These are phyloP conservation scores for Stichodactyla helianthus DNA, from an alignment of 64 coral and sea anemone species.

Conservation along the genomic window DNA sequence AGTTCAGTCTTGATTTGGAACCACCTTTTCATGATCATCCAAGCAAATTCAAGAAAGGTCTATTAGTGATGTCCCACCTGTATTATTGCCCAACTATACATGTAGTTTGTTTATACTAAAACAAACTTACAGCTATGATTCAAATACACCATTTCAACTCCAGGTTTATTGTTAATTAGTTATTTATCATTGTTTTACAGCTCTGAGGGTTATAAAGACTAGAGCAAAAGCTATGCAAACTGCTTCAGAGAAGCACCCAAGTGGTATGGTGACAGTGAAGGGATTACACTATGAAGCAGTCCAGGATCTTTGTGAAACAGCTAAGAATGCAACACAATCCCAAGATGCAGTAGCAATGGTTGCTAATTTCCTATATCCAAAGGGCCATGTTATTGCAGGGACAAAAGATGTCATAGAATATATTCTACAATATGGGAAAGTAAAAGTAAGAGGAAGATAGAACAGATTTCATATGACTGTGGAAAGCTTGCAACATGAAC, in stretches of 20 bases:
- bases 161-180: neutral
- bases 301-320: conserved; percentile 44
- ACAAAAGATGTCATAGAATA: conserved; percentile 41
- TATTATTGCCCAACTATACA: too few relatives aligned
- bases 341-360: conserved; percentile 23
- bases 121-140: too few relatives aligned
- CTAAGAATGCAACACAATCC: conserved; percentile 23
- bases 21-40: too few relatives aligned
- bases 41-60: too few relatives aligned
- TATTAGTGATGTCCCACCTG: too few relatives aligned
- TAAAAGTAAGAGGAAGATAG: conserved; percentile 31
- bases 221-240: conserved; percentile 91
- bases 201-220: conserved; percentile 52
- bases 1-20: too few relatives aligned
- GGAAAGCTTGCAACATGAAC: too few relatives aligned
- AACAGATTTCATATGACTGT: too few relatives aligned
- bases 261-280: conserved; percentile 86
- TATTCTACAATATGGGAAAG: conserved; percentile 41
- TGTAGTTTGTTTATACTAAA: too few relatives aligned
- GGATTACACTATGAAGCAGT: conserved; percentile 39
- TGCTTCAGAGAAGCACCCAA: conserved; percentile 79
- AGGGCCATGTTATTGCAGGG: conserved; percentile 74
- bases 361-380: conserved; percentile 73
- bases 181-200: conserved; percentile 23
- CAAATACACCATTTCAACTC: too few relatives aligned